A percentile compares a stretch with the other conserved stretches of the same genome.
These are phyloP conservation scores for Meandrina meandrites DNA, from an alignment of 92 coral and sea anemone species.

Conservation along the genomic window DNA sequence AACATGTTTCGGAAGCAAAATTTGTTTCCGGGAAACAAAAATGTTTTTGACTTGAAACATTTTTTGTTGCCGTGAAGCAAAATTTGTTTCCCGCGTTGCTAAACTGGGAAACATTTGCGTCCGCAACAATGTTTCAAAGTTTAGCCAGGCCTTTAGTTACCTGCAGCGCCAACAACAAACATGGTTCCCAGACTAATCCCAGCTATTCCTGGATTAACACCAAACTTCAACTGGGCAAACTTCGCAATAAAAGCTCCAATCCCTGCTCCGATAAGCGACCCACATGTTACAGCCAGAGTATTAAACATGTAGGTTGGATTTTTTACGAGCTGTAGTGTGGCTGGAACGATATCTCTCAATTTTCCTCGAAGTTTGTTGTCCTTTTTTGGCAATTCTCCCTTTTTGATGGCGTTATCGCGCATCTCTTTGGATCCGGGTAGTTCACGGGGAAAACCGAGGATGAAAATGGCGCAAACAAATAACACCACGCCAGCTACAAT, in stretches of 20 bases:
- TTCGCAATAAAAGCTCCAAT: conserved; percentile 72
- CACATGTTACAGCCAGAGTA: conserved; percentile 70
- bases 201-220: conserved; percentile 54
- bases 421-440: conserved; percentile 83
- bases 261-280: conserved; percentile 63
- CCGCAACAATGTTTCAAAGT: no score
- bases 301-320: conserved; percentile 85
- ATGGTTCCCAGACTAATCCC: conserved; percentile 70
- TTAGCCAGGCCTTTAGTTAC: neutral
- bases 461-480: conserved; percentile 32
- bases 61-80: no score
- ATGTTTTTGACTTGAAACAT: no score
- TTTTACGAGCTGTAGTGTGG: conserved; percentile 74
- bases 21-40: no score
- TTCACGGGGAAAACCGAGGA: conserved; percentile 81
- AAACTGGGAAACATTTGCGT: no score
- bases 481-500: conserved; percentile 40
- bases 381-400: conserved; percentile 75
- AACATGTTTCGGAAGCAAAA: no score
- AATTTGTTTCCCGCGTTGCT: no score
- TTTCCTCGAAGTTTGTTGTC: conserved; percentile 57
- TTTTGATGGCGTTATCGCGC: conserved; percentile 75
- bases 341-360: conserved; percentile 69
- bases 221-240: conserved; percentile 75
- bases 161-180: conserved; percentile 50